Evolutionary conservation across 1,140 invertebrate genomes (phyloP).

Genomic region (Lucilia sericata): DNA sequence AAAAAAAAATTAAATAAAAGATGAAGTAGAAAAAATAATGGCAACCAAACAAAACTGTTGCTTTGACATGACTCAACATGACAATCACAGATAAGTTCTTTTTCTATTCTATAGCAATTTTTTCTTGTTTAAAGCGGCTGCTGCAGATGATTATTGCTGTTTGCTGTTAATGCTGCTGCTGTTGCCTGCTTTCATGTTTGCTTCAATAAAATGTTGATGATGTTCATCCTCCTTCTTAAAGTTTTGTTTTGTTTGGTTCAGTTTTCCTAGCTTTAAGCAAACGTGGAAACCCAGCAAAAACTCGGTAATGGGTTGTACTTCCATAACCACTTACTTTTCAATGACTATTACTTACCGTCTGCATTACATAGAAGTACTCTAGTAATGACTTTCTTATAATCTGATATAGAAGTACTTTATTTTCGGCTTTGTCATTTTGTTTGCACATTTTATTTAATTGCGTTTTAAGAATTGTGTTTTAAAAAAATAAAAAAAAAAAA

Average conservation of each 20-base stretch:
- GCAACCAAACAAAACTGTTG: conserved; percentile 13
- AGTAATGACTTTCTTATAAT: no score
- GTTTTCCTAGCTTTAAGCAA: conserved; percentile 8
- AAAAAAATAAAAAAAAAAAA: no score
- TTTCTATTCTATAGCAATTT: neutral
- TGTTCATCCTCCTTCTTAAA: neutral
- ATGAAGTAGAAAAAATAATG: neutral
- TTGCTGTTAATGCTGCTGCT: neutral
- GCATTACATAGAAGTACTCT: no score
- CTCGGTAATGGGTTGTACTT: no score
- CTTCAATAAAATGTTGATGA: neutral
- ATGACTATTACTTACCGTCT: no score
- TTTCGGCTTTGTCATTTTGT: no score
- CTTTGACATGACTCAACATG: conserved; percentile 20
- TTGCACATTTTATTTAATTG: no score
- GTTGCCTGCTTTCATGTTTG: neutral
- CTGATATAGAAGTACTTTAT: no score
- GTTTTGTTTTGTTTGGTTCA: neutral
- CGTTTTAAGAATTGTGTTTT: no score
- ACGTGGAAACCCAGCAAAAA: no score
- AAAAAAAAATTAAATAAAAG: neutral
- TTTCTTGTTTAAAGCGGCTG: neutral
- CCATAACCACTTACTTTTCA: no score
- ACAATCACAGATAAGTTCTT: conserved; percentile 4
- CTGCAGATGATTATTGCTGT: neutral